These are phyloP conservation scores for Pyrgilauda ruficollis DNA, from an alignment of 2,113 vertebrate species.

Conservation along the genomic window DNA sequence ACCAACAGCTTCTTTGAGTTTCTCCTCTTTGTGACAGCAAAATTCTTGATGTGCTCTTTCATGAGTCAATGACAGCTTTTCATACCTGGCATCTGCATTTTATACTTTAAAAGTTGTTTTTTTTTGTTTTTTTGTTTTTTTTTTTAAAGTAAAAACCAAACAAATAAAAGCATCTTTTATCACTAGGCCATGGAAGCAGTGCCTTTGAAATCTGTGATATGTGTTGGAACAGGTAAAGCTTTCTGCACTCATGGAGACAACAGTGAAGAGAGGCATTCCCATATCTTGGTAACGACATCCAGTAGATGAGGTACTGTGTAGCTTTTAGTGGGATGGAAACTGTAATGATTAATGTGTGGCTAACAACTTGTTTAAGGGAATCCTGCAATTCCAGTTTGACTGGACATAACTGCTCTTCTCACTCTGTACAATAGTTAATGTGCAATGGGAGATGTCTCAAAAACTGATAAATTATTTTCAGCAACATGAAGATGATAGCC, in stretches of 20 bases:
- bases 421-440: not conserved
- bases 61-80: not conserved
- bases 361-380: not conserved
- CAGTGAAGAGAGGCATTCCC: not conserved
- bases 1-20: not conserved
- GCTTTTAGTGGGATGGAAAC: not conserved
- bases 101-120: not conserved
- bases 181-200: accelerated
- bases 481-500: not conserved
- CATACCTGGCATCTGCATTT: not conserved
- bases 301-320: not conserved
- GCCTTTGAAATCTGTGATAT: not conserved
- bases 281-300: not conserved
- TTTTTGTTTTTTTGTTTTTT: too few species aligned
- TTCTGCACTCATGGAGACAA: not conserved
- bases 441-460: not conserved
- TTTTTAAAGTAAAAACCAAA: not conserved
- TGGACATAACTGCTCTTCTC: not conserved
- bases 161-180: accelerated
- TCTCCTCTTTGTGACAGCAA: not conserved
- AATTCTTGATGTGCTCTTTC: not conserved
- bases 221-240: not conserved
- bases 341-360: not conserved
- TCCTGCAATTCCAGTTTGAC: not conserved
- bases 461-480: not conserved